Evolutionary conservation across 2,888 invertebrate genomes (phyloP), one percentile per base, ranked within the genome.

Genomic region (Ceraclea dissimilis): DNA sequence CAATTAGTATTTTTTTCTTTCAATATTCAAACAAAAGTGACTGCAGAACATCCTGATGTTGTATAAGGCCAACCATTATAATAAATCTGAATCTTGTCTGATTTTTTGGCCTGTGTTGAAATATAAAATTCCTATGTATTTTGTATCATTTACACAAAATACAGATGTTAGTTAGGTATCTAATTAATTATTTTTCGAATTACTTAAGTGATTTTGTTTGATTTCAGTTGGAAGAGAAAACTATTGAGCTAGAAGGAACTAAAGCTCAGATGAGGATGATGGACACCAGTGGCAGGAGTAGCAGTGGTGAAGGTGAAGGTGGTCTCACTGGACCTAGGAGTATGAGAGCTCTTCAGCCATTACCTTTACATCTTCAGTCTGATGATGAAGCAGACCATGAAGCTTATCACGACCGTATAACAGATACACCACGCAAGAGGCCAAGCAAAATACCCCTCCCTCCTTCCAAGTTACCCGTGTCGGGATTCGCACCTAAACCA

Each of bases 201-300:
- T n/a, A n/a, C n/a, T n/a, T 39, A n/a, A n/a, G 39, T 39, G n/a
- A 5, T 39, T 13, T 39, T 39, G 16, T 39, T 39, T 26, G 26
- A 26, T 71, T 70, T 16, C 76, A 91, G 89, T 72, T 91, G 65
- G 89, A 89, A 71, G 90, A 91, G 70, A 85, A 86, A 68, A 87
- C 83, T 66, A 89, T 90, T 65, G 89, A 91, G 69, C 67, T 90
- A 65, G 90, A 90, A 70, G 89, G 90, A n/a, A 88, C 90, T 16
- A 79, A 83, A 61, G 90, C 90, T 1, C 81, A 84, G 57, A 79
- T 89, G 56, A 80, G 90, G n/a, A 81, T 88, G 62, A 72, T 89
- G 61, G 89, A 89, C 67, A 82, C 62, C 68, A 71, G 49, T 71
- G 73, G 63, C 70, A 71, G 60, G 62, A 67, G 77, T 66, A 82